Percentiles rank a stretch among this genome's conserved stretches.
Evolutionary conservation across 2,797 vertebrate genomes (phyloP).

Genomic region (Hephaestus fuliginosus): DNA sequence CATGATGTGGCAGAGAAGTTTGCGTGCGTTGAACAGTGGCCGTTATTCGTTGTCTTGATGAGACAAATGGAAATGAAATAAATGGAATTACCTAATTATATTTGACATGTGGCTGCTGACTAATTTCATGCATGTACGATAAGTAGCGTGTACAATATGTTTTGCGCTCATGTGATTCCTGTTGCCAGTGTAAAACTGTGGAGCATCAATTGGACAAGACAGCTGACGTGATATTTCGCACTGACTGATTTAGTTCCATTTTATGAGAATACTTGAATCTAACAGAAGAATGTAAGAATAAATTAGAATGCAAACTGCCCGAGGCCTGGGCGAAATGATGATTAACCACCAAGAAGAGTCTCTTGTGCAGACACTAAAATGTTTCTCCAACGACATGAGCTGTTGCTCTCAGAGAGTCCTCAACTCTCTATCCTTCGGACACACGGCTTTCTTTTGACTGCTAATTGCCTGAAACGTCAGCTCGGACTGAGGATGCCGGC

Average conservation of each 20-base stretch:
- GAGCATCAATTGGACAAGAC: background rate
- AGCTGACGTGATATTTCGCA: background rate
- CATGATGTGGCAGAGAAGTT: slow-evolving; percentile 20
- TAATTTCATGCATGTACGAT: slow-evolving; percentile 25
- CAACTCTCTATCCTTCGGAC: slow-evolving; percentile 32
- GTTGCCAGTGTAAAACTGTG: background rate
- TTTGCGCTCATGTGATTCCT: background rate
- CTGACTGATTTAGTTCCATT: background rate
- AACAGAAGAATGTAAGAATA: background rate
- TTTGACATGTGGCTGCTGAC: background rate
- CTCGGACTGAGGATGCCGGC: slow-evolving; percentile 37
- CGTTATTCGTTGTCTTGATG: background rate
- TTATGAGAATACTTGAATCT: background rate
- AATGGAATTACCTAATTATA: slow-evolving; percentile 15
- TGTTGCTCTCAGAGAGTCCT: slow-evolving; percentile 38
- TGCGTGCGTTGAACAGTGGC: background rate
- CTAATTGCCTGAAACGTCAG: slow-evolving; percentile 57
- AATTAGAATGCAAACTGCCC: slow-evolving; percentile 5
- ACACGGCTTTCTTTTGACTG: slow-evolving; percentile 25
- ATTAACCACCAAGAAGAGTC: slow-evolving; percentile 3
- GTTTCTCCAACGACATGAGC: slow-evolving; percentile 34
- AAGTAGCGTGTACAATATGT: background rate
- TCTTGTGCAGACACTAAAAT: background rate
- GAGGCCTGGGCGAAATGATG: slow-evolving; percentile 16
- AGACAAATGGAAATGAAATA: slow-evolving; percentile 10